Evolutionary conservation across 2,888 invertebrate species (phyloP), one percentile per base, ranked within the genome.

Genomic region (Pteria penguin): DNA sequence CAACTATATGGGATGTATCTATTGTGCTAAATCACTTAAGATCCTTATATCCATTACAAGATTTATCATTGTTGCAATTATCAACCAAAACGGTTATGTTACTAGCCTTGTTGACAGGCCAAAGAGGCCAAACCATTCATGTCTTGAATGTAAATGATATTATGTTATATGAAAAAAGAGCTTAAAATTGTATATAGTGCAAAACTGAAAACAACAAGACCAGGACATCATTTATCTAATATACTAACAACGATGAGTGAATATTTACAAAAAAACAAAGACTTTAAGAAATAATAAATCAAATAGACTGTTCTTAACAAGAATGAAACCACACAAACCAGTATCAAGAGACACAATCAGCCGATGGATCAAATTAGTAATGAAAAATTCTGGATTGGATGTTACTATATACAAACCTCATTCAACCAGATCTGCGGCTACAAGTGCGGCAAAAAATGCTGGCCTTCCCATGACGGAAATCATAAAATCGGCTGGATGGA

Each of bases 41-140:
- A 36, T 14, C 45, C 18, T 45, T 45, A 45, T 18, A 45, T 22
- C 63, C 63, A 29, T 26, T 63, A 26, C 2, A 63, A 29, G n/a
- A n/a, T n/a, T 14, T 63, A 29, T 32, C 22, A 22, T 33, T 63
- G 5, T 0, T 4, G 24, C 24, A 22, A 29, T 22, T 63, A 8
- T 11, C 2, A 33, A 29, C 2, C 22, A 63, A 63, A 18, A 22
- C 31, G n/a, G 22, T 22, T 63, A 63, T 36, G 36, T 63, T 63
- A n/a, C 8, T 63, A 11, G 63, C 36, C n/a, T 36, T 33, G 22
- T 1, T 63, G n/a, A 63, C 63, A 63, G 63, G 63, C 4, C 63
- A 63, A 36, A 32, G 63, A 63, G 26, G 36, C 24, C 63, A 63
- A 22, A 32, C 63, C 22, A 29, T 63, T 18, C 63, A 63, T 63